Conservation (phyloP, 2,797 vertebrate genomes). For the Oryzias sinensis region DNA sequence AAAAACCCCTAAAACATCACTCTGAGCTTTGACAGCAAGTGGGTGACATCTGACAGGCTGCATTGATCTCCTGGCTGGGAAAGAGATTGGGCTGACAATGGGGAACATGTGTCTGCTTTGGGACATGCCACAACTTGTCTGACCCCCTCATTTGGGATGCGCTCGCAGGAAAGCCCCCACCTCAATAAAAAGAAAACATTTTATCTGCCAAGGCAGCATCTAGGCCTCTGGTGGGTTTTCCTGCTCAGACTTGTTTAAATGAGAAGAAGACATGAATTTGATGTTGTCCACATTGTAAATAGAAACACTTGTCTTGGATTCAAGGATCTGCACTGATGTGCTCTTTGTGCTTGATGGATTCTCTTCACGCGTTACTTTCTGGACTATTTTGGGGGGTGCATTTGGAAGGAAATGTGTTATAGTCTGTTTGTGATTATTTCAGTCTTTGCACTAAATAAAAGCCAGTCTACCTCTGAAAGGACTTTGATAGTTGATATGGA, state of each 20-base stretch:
- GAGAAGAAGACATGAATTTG: conserved; percentile 30
- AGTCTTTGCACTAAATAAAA: conserved; percentile 60
- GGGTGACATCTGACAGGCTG: conserved; percentile 67
- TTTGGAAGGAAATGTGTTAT: conserved; percentile 53
- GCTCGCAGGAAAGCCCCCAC: conserved; percentile 41
- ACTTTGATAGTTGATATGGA: conserved; percentile 73
- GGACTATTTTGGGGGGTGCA: conserved; percentile 32
- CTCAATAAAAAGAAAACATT: conserved; percentile 33
- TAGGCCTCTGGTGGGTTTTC: conserved; percentile 24
- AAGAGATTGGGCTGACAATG: conserved; percentile 72
- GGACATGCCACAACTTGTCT: conserved; percentile 74
- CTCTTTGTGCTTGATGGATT: conserved; percentile 23
- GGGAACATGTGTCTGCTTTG: conserved; percentile 70
- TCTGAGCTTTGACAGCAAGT: conserved; percentile 67
- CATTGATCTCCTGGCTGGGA: conserved; percentile 74
- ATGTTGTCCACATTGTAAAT: conserved; percentile 37
- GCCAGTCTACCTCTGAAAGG: conserved; percentile 64
- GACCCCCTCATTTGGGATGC: conserved; percentile 58
- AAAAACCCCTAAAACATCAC: conserved; percentile 40
- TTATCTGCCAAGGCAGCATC: conserved; percentile 42
- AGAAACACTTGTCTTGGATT: conserved; percentile 58
- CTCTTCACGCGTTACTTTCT: conserved; percentile 26
- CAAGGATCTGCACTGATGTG: conserved; percentile 12
- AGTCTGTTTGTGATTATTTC: conserved; percentile 72
- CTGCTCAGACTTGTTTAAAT: conserved; percentile 32